Evolutionary conservation across 2,113 vertebrate genomes (phyloP).

Genomic region (Oncorhynchus tshawytscha): DNA sequence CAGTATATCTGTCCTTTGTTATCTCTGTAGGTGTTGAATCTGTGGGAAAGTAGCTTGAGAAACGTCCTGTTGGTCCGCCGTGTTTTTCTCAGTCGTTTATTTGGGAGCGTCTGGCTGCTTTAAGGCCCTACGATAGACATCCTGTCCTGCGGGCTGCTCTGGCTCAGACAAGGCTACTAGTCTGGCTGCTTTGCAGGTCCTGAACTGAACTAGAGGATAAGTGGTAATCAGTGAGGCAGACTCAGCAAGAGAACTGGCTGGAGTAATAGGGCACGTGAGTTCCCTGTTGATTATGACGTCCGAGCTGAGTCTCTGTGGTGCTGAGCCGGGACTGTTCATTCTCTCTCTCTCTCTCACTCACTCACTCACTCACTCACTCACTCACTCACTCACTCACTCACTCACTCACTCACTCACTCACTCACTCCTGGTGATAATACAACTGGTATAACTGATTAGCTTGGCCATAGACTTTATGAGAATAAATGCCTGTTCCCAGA

Average conservation of each 20-base stretch:
- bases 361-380: no score
- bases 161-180: no score
- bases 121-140: no score
- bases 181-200: constrained; percentile 26
- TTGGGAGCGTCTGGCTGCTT: constrained; percentile 2
- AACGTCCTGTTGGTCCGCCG: constrained; percentile 47
- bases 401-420: no score
- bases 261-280: constrained; percentile 35
- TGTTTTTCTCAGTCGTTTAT: constrained; percentile 27
- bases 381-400: no score
- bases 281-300: constrained; percentile 34
- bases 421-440: no score
- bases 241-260: constrained; percentile 7
- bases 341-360: no score
- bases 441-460: neutral
- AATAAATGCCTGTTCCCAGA: no score
- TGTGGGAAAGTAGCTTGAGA: constrained; percentile 26
- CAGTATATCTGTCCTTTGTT: constrained; percentile 18
- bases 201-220: constrained; percentile 32
- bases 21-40: constrained; percentile 37
- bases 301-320: constrained; percentile 14
- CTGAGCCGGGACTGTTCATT: constrained; percentile 5
- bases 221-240: constrained; percentile 39
- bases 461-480: neutral
- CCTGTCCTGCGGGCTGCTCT: no score